Evolutionary conservation across 2,113 vertebrate genomes (phyloP).

Genomic region (human (Homo sapiens)): DNA sequence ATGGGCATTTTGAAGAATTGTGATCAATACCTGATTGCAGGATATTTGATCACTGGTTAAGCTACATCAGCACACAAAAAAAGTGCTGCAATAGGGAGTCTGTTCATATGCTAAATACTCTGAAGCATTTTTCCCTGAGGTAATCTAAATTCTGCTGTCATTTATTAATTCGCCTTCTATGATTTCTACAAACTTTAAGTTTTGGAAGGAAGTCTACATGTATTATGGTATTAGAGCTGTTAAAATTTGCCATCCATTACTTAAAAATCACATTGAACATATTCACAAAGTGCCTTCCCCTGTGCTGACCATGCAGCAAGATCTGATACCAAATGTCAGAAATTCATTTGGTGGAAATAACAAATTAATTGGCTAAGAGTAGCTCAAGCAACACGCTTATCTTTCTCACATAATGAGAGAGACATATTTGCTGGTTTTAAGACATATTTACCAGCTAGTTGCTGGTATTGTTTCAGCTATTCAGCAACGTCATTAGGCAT

Average conservation of each 20-base stretch:
- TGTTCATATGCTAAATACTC: conserved; percentile 56
- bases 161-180: conserved; percentile 59
- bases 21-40: conserved; percentile 64
- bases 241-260: not conserved
- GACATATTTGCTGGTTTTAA: not conserved
- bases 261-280: not conserved
- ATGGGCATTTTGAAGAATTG: conserved; percentile 31
- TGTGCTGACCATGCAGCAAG: not conserved
- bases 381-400: not conserved
- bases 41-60: conserved; percentile 55
- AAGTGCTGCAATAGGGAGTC: conserved; percentile 17
- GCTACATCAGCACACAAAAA: conserved; percentile 59
- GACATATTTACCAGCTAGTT: not conserved
- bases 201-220: not conserved
- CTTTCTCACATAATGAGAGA: not conserved
- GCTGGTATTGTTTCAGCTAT: not conserved
- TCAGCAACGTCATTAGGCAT: not conserved
- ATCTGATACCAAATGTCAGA: not conserved
- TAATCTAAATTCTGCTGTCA: conserved; percentile 55
- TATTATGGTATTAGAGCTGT: not conserved
- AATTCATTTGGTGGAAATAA: not conserved
- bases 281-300: not conserved
- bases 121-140: conserved; percentile 38
- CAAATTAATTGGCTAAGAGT: not conserved
- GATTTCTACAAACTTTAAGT: conserved; percentile 53